phyloP scores from a whole-genome alignment of 2,797 vertebrate species.

The Paramormyrops hopkinsi region DNA sequence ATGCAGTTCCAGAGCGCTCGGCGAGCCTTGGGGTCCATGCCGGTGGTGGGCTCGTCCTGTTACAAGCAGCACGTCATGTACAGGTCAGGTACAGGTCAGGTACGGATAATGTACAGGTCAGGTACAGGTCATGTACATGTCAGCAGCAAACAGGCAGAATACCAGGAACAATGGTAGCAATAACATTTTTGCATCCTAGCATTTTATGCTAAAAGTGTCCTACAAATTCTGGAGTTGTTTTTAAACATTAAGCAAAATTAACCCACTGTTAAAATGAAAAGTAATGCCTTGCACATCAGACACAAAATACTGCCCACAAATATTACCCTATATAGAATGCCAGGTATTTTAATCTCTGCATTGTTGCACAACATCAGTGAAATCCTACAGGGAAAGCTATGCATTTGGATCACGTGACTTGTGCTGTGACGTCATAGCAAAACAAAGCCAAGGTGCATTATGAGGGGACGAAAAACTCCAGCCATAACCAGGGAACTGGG shows the following conservation, averaged over 20 bases:
- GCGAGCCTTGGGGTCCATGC: slow-evolving; percentile 95
- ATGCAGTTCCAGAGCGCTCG: slow-evolving; percentile 92
- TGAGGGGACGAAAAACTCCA: not conserved
- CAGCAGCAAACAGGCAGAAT: slow-evolving; percentile 36
- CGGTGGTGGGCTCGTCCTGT: slow-evolving; percentile 93
- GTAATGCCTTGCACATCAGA: not conserved
- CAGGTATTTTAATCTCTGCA: slow-evolving; percentile 29
- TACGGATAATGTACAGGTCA: not conserved
- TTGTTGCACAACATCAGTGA: slow-evolving; percentile 24
- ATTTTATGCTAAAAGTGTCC: not conserved
- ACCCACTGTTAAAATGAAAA: not conserved
- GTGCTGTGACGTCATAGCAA: not conserved
- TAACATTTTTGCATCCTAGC: not conserved
- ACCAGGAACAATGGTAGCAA: slow-evolving; percentile 40
- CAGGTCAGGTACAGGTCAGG: slow-evolving; percentile 32
- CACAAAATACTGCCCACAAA: not conserved
- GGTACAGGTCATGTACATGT: not conserved
- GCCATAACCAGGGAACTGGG: not conserved
- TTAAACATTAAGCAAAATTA: not conserved
- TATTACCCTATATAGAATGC: slow-evolving; percentile 6
- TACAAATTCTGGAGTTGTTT: not conserved
- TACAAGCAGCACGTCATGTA: slow-evolving; percentile 36
- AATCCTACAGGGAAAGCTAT: slow-evolving; percentile 10
- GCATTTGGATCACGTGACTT: slow-evolving; percentile 17
- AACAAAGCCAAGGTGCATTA: not conserved